Conservation (phyloP, 2,113 vertebrate genomes). For the Cairina moschata region DNA sequence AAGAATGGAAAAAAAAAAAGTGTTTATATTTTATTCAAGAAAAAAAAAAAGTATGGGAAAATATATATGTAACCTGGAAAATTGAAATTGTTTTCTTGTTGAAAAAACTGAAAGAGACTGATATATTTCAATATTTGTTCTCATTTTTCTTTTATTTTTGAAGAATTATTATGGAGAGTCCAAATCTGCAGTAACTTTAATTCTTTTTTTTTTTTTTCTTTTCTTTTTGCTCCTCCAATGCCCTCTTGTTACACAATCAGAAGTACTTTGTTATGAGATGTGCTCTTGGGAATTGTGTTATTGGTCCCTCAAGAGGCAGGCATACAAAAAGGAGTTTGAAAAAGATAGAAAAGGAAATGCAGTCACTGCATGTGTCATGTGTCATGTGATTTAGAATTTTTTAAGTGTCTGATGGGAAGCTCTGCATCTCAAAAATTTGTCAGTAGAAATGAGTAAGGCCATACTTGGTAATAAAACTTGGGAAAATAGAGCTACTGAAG, state of each 20-base stretch:
- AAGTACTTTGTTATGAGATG: neutral
- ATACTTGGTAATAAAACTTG: neutral
- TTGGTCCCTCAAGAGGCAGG: neutral
- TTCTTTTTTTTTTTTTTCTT: neutral
- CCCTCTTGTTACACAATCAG: neutral
- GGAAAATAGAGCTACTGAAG: neutral
- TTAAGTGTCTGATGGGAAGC: neutral
- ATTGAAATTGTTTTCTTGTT: neutral
- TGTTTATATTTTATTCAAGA: neutral
- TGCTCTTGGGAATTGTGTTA: neutral
- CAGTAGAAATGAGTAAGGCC: neutral
- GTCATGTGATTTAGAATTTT: neutral
- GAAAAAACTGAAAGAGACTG: neutral
- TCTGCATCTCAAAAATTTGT: neutral
- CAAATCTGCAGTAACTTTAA: neutral
- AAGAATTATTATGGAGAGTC: neutral
- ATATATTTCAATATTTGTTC: neutral
- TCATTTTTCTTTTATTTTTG: neutral
- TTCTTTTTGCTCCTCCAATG: neutral
- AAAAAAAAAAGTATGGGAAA: neutral
- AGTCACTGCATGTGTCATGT: accelerated
- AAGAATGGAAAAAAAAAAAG: neutral
- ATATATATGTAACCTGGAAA: neutral
- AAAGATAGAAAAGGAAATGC: neutral
- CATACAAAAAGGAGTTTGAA: neutral